A percentile compares a stretch with the other conserved stretches of the same genome.
Evolutionary conservation across 1,140 invertebrate genomes (phyloP).

Genomic region (Drosophila obscura): DNA sequence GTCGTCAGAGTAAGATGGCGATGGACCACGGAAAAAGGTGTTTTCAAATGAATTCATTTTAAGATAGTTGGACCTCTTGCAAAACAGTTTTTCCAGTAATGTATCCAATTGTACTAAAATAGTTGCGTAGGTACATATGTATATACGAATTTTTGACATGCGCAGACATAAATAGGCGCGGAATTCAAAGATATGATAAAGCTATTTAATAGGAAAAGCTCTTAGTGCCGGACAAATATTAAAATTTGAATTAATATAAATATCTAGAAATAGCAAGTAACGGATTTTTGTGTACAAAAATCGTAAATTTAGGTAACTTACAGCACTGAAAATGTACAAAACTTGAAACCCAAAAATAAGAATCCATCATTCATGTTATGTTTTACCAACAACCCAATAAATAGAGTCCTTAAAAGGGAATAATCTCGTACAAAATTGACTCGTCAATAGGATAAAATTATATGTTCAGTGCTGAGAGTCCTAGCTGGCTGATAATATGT

Average conservation of each 20-base stretch:
- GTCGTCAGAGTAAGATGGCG: conserved; percentile 80
- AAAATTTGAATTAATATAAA: neutral
- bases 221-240: neutral
- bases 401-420: too few relatives aligned
- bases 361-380: too few relatives aligned
- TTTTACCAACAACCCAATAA: too few relatives aligned
- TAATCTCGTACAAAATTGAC: too few relatives aligned
- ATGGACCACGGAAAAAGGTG: conserved; percentile 76
- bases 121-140: conserved; percentile 1
- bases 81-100: conserved; percentile 31
- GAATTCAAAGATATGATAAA: conserved; percentile 3
- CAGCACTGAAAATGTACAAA: too few relatives aligned
- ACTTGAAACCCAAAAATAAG: too few relatives aligned
- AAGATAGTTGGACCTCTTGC: neutral
- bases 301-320: too few relatives aligned
- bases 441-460: too few relatives aligned
- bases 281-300: too few relatives aligned
- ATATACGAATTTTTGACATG: conserved; percentile 21
- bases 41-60: conserved; percentile 75
- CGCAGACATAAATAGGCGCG: conserved; percentile 5
- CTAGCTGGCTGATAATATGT: too few relatives aligned
- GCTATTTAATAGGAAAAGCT: neutral
- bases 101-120: conserved; percentile 37
- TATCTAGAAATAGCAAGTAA: too few relatives aligned
- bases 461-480: too few relatives aligned